Evolutionary conservation across 1,140 invertebrate genomes (phyloP).

Genomic region (Drosophila erecta): DNA sequence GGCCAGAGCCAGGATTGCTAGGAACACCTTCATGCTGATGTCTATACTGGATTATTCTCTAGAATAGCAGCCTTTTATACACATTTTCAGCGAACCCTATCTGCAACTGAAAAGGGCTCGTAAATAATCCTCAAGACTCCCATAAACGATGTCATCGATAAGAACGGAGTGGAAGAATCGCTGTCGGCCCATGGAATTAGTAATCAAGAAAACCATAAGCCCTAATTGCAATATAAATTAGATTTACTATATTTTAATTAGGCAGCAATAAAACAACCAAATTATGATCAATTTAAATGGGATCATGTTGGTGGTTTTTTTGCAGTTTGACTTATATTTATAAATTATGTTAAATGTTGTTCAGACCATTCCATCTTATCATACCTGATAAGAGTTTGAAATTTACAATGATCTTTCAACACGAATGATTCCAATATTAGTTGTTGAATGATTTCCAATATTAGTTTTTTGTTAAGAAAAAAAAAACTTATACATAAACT

Average conservation of each 20-base stretch:
- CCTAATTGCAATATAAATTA: too few relatives aligned
- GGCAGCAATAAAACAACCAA: too few relatives aligned
- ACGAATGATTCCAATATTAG: not conserved
- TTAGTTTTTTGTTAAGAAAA: not conserved
- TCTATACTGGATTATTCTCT: constrained; percentile 28
- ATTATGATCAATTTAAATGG: too few relatives aligned
- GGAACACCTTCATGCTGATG: constrained; percentile 53
- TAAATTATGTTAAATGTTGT: too few relatives aligned
- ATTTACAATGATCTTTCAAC: not conserved
- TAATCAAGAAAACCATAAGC: not conserved
- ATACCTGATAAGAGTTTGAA: not conserved
- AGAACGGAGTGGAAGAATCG: not conserved
- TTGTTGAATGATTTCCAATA: not conserved
- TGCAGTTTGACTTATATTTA: too few relatives aligned
- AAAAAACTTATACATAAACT: not conserved
- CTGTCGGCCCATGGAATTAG: not conserved
- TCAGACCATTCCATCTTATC: not conserved
- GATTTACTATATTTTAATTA: too few relatives aligned
- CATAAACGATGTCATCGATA: constrained; percentile 29
- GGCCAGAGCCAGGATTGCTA: constrained; percentile 41
- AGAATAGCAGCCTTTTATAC: constrained; percentile 26
- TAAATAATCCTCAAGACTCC: constrained; percentile 31
- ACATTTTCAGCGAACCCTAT: not conserved
- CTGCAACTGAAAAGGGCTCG: not conserved
- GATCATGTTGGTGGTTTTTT: too few relatives aligned